Evolutionary conservation across 2,797 vertebrate genomes (phyloP), one percentile per base, ranked within the genome.

Genomic region (Poliocrania exsul): DNA sequence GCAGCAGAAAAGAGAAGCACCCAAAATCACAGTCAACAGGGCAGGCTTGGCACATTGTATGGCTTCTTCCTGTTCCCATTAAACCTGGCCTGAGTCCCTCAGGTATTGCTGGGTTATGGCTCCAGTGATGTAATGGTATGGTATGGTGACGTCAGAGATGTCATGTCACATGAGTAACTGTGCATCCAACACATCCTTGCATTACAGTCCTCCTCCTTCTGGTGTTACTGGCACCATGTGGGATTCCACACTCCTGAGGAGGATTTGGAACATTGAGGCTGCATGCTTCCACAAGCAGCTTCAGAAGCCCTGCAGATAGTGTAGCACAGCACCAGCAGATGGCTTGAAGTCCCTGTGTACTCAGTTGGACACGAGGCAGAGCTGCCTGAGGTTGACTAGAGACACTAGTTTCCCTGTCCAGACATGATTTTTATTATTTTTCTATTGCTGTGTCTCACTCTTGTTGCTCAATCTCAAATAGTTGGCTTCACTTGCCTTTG

Each of bases 41-140:
- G 7, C 5, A 7, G 16, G 7, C 31, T 64, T 35, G 15, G 54
- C 33, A 72, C 13, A 19, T 8, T 2, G 0, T 6, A 26, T 13
- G 47, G 15, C 23, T 79, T 69, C 25, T 80, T 80, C 21, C 50
- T 13, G 35, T 37, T 67, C 20, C 4, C 53, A 85, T 42, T 38
- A 0, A 4, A 33, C 38, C 5, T 6, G 13, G 3, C 19, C 56
- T 26, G 57, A 23, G 13, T 35, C n/a, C 25, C 51, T 26, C 4
- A 14, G 29, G 20, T 35, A 11, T 57, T 79, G 47, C 28, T 70
- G 61, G 37, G 54, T 19, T 42, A 17, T 6, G 29, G 44, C 37
- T 81, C 38, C 74, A 61, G 66, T 60, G 47, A 4, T 7, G 37
- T 9, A 9, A 37, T 40, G 38, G 15, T 40, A 40, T 40, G 10